Conservation (phyloP, 2,888 invertebrate species). For the Parthenolecanium corni region DNA sequence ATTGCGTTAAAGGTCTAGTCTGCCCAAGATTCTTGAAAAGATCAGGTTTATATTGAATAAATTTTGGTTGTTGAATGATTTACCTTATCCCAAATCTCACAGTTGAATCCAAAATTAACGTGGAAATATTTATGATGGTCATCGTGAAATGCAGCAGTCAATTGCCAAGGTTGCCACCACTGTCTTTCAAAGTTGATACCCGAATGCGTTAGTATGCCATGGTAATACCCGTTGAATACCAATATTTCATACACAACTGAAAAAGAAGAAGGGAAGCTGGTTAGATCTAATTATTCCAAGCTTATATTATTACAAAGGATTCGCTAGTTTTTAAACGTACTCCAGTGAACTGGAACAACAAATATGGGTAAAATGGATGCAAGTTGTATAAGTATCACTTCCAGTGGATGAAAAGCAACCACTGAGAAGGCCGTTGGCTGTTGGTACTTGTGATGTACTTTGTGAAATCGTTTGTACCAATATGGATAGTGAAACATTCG, state of each 20-base stretch:
- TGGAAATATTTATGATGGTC: slow-evolving; percentile 69
- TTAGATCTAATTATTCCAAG: no score
- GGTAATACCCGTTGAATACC: slow-evolving; percentile 53
- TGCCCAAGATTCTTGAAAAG: no score
- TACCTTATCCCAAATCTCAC: slow-evolving; percentile 56
- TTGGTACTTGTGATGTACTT: slow-evolving; percentile 62
- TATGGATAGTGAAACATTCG: slow-evolving; percentile 55
- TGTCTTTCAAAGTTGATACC: slow-evolving; percentile 58
- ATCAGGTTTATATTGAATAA: no score
- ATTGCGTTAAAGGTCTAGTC: no score
- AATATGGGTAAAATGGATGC: slow-evolving; percentile 51
- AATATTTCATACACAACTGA: slow-evolving; percentile 24
- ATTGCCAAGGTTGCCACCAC: slow-evolving; percentile 70
- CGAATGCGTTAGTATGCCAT: slow-evolving; percentile 64
- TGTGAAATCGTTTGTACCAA: slow-evolving; percentile 59
- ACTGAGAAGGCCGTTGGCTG: slow-evolving; percentile 65
- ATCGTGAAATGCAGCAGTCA: slow-evolving; percentile 61
- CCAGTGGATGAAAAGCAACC: slow-evolving; percentile 60
- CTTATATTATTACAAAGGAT: no score
- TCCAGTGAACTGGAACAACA: slow-evolving; percentile 52
- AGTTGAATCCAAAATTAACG: slow-evolving; percentile 64
- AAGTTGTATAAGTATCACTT: slow-evolving; percentile 53
- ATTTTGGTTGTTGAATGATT: no score
- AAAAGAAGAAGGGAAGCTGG: no score
- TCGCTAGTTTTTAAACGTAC: slow-evolving; percentile 39